Base-by-base conservation (phyloP, 2,113 vertebrate species). In the Brachionichthys hirsutus region DNA sequence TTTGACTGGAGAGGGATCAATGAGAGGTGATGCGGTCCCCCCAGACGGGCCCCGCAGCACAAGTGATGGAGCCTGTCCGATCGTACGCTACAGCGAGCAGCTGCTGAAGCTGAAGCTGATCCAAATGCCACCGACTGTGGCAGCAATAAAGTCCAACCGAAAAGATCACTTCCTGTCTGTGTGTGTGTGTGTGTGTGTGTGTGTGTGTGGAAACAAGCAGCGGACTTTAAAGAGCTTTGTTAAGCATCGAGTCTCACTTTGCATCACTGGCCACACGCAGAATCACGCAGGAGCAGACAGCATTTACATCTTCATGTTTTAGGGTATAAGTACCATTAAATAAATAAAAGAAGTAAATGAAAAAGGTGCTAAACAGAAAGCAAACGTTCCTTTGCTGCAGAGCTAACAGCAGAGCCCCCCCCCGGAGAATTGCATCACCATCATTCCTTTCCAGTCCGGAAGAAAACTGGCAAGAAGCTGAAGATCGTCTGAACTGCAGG, bases 341-440 rank as follows among this genome's bases (percentile, higher is more conserved):
- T 2, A 13, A 9, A 11, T n/a, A 34, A 54, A 49, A 22, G 17
- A 35, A 59, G 55, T 57, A 17, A 18, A 60, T 53, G 46, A 67
- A 20, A n/a, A 15, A 40, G 54, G 57, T 71, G 70, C 45, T 46
- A 42, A 62, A 73, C 58, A 62, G 42, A 67, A 42, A 30, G 15
- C 46, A 52, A 72, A 70, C 58, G 73, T 70, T 73, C 53, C 74
- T 49, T 38, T 43, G 19, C 57, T 77, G 73, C 85, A 81, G 87
- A 85, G 86, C 59, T 67, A 46, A 61, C 75, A 42, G 62, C 12
- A 49, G 47, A 47, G 71, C 47, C 76, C 79, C 75, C 47, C 76
- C 79, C 75, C 51, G 52, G 78, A 82, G 83, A 76, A 79, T 81
- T 85, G 82, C 85, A 84, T 79, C 67, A 79, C 79, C 61, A 15